phyloP scores from a whole-genome alignment of 2,888 invertebrate species.

The Hecatera dysodea region DNA sequence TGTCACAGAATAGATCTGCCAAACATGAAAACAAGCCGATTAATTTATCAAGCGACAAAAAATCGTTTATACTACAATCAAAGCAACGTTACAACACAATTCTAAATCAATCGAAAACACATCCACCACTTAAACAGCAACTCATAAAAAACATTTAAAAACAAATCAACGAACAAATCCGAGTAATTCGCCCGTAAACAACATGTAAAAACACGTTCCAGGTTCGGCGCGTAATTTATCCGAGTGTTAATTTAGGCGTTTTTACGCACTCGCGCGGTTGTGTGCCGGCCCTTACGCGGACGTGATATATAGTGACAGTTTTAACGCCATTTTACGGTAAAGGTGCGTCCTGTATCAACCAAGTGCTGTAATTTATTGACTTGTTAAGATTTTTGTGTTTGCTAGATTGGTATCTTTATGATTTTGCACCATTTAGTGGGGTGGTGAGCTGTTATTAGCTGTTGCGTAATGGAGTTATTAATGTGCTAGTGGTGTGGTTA shows the following conservation, averaged over 20 bases:
- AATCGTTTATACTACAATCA: neutral
- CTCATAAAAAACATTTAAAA: slow-evolving; percentile 40
- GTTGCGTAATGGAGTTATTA: slow-evolving; percentile 1
- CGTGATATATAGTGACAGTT: slow-evolving; percentile 66
- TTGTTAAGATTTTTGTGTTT: slow-evolving; percentile 60
- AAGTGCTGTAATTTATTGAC: slow-evolving; percentile 64
- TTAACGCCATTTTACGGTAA: slow-evolving; percentile 64
- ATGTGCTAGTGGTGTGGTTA: neutral
- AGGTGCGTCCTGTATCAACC: slow-evolving; percentile 66
- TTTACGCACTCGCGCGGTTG: slow-evolving; percentile 59
- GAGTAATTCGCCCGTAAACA: slow-evolving; percentile 54
- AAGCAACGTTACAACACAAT: neutral
- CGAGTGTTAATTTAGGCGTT: slow-evolving; percentile 65
- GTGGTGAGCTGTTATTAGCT: slow-evolving; percentile 4
- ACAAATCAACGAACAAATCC: slow-evolving; percentile 53
- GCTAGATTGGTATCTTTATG: slow-evolving; percentile 50
- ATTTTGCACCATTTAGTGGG: slow-evolving; percentile 26
- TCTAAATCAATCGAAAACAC: slow-evolving; percentile 18
- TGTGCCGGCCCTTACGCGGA: slow-evolving; percentile 61
- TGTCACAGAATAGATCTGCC: no score
- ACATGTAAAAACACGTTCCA: slow-evolving; percentile 50
- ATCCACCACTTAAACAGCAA: slow-evolving; percentile 31
- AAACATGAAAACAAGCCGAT: no score
- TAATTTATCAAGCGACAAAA: no score
- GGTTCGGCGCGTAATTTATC: slow-evolving; percentile 52